These are phyloP conservation scores for Clarias gariepinus DNA, from an alignment of 2,113 vertebrate genomes.

Conservation along the genomic window DNA sequence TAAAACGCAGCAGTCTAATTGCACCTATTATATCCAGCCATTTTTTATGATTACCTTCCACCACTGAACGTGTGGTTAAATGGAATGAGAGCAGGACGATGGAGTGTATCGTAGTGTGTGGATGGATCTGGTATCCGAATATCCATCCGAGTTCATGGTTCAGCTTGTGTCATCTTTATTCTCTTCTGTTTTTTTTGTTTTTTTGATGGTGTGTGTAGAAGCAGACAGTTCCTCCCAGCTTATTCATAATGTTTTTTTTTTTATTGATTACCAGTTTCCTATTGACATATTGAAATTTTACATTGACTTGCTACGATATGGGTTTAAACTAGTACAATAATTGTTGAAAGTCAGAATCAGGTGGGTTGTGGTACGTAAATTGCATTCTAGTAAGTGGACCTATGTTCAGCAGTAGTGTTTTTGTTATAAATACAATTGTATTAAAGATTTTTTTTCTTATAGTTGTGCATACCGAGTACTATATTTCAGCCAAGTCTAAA, in stretches of 20 bases:
- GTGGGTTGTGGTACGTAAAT: background rate
- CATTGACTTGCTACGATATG: background rate
- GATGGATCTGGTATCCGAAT: background rate
- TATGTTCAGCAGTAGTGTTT: background rate
- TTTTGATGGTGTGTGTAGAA: background rate
- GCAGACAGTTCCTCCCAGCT: slow-evolving; percentile 6
- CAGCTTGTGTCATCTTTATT: background rate
- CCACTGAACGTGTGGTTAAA: background rate
- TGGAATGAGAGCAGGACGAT: background rate
- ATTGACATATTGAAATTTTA: background rate
- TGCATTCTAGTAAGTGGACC: background rate
- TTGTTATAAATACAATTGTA: background rate
- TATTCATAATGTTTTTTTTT: too few species aligned
- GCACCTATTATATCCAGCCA: background rate
- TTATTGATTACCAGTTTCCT: slow-evolving; percentile 17
- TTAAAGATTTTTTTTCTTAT: background rate
- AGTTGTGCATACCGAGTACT: background rate
- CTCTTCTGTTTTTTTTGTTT: background rate
- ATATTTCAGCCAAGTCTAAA: too few species aligned
- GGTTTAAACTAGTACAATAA: background rate
- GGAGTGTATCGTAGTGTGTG: background rate
- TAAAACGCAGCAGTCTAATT: slow-evolving; percentile 3
- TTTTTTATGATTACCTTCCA: background rate
- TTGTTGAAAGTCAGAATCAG: background rate
- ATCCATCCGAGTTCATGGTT: background rate